phyloP scores from a whole-genome alignment of 2,888 invertebrate genomes.

The Axea sp. region DNA sequence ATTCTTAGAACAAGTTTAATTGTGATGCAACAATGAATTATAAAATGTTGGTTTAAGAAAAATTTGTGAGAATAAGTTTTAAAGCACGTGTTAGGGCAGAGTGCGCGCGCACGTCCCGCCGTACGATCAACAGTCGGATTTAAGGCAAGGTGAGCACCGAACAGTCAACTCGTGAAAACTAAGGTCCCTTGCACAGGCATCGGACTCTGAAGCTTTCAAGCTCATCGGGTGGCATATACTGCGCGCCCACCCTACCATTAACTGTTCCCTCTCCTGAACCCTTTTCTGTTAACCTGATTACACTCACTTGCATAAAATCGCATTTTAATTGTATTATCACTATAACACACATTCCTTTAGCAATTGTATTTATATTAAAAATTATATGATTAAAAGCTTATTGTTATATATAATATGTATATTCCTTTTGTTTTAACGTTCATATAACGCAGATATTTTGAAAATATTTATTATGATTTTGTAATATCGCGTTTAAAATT shows the following conservation, averaged over 20 bases:
- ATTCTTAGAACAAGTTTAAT: background rate
- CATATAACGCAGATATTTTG: too few species aligned
- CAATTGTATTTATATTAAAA: too few species aligned
- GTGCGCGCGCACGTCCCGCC: slow-evolving; percentile 62
- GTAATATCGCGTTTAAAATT: too few species aligned
- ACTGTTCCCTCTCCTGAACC: slow-evolving; percentile 39
- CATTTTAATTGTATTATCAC: slow-evolving; percentile 13
- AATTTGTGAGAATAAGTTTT: slow-evolving; percentile 40
- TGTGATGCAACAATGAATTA: background rate
- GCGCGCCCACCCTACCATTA: slow-evolving; percentile 57
- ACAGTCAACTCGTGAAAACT: slow-evolving; percentile 75
- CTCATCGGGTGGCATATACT: slow-evolving; percentile 48
- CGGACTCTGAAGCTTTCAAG: slow-evolving; percentile 54
- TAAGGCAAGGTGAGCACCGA: slow-evolving; percentile 69
- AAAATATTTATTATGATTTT: too few species aligned
- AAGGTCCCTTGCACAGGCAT: slow-evolving; percentile 51
- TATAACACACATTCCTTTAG: slow-evolving; percentile 4
- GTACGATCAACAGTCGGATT: slow-evolving; percentile 57
- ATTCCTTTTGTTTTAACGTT: too few species aligned
- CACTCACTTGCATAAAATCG: slow-evolving; percentile 33
- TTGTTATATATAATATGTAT: too few species aligned
- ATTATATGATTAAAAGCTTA: too few species aligned
- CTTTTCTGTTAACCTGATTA: slow-evolving; percentile 57
- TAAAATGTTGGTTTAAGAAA: slow-evolving; percentile 25
- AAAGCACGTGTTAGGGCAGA: slow-evolving; percentile 46